Base-by-base conservation (phyloP, 2,888 invertebrate species). In the Metallyticus violacea region DNA sequence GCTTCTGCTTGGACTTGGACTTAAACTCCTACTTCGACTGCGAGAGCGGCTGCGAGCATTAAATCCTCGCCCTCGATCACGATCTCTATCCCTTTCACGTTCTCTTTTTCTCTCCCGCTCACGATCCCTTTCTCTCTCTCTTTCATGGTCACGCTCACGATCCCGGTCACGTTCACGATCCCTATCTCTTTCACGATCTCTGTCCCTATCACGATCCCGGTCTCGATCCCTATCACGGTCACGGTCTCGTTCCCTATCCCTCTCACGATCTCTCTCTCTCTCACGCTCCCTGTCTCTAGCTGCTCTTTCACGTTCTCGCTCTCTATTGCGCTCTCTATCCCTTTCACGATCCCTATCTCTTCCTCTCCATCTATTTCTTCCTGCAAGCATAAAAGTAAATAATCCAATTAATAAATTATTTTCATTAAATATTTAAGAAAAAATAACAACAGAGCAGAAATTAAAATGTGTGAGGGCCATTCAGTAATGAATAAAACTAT, bases 321-420 rank as follows among this genome's bases (percentile, higher is more conserved):
- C 79, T 26, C 79, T 26, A 7, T 79, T 28, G 5, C 79, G 79
- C 2, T 79, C 79, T 22, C 79, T 1, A 9, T 79, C 79, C 9
- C 82, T 26, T 5, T 81, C 81, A 9, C 81, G 25, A n/a, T 83
- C 83, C 77, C 83, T 26, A 9, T 83, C 83, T 25, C 83, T 83
- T 25, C 87, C 87, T 79, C 85, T 81, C 87, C 87, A 87, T 79
- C 87, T 85, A 30, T 87, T 87, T 28, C 87, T 85, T 15, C 87
- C 87, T 87, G 62, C 29, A 87, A 28, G 25, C 30, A 79, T 62
- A 62, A 6, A 62, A n/a, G n/a, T n/a, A n/a, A n/a, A n/a, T n/a
- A n/a, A n/a, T n/a, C n/a, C n/a, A n/a, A n/a, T n/a, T n/a, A n/a
- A n/a, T n/a, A n/a, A n/a, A n/a, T n/a, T n/a, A n/a, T n/a, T n/a